Base-by-base conservation (phyloP, 1,140 invertebrate species). In the Chymomyza costata region DNA sequence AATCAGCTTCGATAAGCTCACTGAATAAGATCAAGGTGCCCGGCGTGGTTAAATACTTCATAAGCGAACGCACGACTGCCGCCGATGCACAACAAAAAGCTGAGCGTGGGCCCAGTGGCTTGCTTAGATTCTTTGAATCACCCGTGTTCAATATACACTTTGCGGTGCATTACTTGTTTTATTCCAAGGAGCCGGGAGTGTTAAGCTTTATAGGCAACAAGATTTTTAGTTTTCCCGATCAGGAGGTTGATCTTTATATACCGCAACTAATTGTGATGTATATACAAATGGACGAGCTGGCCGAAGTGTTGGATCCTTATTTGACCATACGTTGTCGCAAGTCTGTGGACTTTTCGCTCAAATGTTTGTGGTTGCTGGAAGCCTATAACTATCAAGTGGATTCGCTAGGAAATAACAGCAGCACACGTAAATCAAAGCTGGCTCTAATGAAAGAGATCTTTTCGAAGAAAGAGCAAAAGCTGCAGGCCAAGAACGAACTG, bases 211-310 rank as follows among this genome's bases (percentile, higher is more conserved):
- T 98, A 85, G 96, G 95, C 53, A 98, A 99, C 87, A 95, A 95
- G 86, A 91, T 99, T 86, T 99, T 99, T 86, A 96, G 93, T 87
- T 99, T 99, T 87, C 90, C 92, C 17, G 90, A 96, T 83, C 88
- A 90, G 58, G 95, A 98, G 62, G 95, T 99, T 25, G 97, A 99
- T 87, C 97, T 99, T 86, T 99, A 98, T 88, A 90, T 99, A 76
- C 97, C 97, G 31, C 97, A 99, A 86, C 86, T 99, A 71, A 93
- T 99, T 63, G 97, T 96, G 71, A 97, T 99, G 95, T 99, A 98
- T 83, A 95, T 99, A 87, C 96, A 99, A 87, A 97, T 98, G 91
- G 92, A 93, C 66, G 97, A 99, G 82, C 91, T 99, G 50, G 97
- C 97, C 38, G 97, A 99, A 88, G 90, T 96, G 48, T 87, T 93